Evolutionary conservation across 2,797 vertebrate species (phyloP), one percentile per base, ranked within the genome.

Genomic region (Xenopus petersii): DNA sequence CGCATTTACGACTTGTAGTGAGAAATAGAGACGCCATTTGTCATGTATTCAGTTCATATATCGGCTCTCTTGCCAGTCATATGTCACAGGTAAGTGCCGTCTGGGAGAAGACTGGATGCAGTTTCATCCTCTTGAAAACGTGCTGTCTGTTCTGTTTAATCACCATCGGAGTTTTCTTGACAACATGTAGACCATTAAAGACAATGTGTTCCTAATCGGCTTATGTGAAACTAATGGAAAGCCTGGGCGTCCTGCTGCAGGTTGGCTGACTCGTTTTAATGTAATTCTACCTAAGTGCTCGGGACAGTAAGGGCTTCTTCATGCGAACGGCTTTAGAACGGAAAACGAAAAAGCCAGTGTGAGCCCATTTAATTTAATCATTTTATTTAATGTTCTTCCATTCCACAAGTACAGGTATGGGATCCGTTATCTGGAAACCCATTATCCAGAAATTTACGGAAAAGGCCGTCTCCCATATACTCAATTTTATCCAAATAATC

Each of bases 21-120:
- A 80, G 80, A 82, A 85, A 71, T 62, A 12, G 71, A 81, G 83
- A 51, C 67, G 64, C 8, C 80, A 60, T 83, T 80, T 80, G 71
- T 82, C 84, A 80, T 84, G 84, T 85, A 73, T 77, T 78, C 85
- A 79, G 75, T 77, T 85, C 83, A 77, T 85, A 64, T 64, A 84
- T 86, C 84, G 83, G 81, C 77, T 81, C 71, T 70, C 62, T 58
- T 83, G 86, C 84, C 86, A 87, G 86, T 71, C 76, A 68, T 60
- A 54, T 64, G 60, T 81, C 83, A 71, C 83, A 86, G 85, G 85
- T 83, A 80, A 82, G 75, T 77, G 81, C 80, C 73, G 80, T 70
- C 30, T 21, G 81, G 75, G 71, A 82, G 70, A 60, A 71, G 24
- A 76, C 58, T 74, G 26, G 80, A 1, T 3, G 11, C 80, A 42